Conservation (phyloP, 2,113 vertebrate genomes). For the Crotalus viridis region DNA sequence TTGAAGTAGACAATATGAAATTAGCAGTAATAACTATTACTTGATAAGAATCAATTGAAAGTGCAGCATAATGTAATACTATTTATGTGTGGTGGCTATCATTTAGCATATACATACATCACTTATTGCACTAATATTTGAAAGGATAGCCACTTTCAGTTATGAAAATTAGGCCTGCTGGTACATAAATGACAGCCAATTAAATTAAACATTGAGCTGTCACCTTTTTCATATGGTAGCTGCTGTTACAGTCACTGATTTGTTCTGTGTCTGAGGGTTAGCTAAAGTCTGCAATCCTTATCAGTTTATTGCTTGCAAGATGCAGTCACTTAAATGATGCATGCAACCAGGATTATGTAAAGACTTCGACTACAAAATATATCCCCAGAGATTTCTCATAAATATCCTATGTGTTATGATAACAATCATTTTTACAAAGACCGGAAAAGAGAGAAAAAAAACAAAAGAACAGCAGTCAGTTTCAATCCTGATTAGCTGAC, state of each 20-base stretch:
- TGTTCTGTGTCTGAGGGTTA: neutral
- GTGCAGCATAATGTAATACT: neutral
- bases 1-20: neutral
- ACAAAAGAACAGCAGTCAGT: neutral
- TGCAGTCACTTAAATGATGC: neutral
- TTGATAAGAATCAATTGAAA: neutral
- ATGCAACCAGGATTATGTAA: neutral
- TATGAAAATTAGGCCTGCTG: neutral
- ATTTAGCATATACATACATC: neutral
- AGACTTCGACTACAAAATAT: neutral
- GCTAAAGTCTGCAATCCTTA: neutral
- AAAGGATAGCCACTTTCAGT: neutral
- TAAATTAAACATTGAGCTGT: neutral
- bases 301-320: neutral
- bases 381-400: neutral
- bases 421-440: neutral
- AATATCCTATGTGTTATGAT: neutral
- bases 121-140: neutral
- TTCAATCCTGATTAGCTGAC: neutral
- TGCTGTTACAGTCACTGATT: neutral
- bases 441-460: neutral
- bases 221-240: neutral
- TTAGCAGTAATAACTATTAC: neutral
- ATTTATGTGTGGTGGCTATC: neutral
- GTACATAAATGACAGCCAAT: slow-evolving; percentile 2